Base-by-base conservation (phyloP, 2,888 invertebrate genomes). In the Sicus ferrugineus region DNA sequence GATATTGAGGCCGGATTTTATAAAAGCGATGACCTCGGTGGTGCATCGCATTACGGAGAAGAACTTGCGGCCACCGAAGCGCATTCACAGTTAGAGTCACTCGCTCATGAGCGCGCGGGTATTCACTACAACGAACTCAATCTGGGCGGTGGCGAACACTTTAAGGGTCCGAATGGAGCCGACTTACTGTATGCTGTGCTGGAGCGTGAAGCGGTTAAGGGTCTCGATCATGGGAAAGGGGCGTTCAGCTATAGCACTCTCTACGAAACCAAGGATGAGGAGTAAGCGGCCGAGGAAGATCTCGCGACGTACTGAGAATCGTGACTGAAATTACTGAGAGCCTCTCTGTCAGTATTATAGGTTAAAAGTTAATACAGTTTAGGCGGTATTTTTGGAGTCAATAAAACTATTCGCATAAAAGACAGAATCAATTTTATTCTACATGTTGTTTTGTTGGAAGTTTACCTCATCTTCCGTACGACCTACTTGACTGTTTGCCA, bases 171-270 rank as follows among this genome's bases (percentile, higher is more conserved):
- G 34, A 72, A 72, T 38, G 76, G 71, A 14, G 56, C 30, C 2
- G 30, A 58, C n/a, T 56, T 38, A 6, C 30, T 70, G 16, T 72
- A 75, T 63, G 34, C 31, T 9, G 75, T 74, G 58, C 75, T 71
- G 50, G 73, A 73, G 21, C 71, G 74, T 26, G 75, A 80, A 70
- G 80, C 82, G 2, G 80, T 82, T 71, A 78, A 77, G 9, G 82
- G 82, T 70, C 84, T 83, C 64, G 80, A 83, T 72, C 83, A 83
- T 48, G 83, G 83, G 76, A 83, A 84, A 70, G 84, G 83, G 1
- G 82, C 84, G 46, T 81, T 79, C 54, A 84, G 84, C 73, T 83
- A 83, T 68, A 83, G 83, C 75, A 83, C 81, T 6, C 73, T 80
- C 28, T 83, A 83, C 52, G 81, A 82, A 70, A 81, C 71, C 38